Evolutionary conservation across 1,140 invertebrate genomes (phyloP).

Genomic region (Caenorhabditis remanei): DNA sequence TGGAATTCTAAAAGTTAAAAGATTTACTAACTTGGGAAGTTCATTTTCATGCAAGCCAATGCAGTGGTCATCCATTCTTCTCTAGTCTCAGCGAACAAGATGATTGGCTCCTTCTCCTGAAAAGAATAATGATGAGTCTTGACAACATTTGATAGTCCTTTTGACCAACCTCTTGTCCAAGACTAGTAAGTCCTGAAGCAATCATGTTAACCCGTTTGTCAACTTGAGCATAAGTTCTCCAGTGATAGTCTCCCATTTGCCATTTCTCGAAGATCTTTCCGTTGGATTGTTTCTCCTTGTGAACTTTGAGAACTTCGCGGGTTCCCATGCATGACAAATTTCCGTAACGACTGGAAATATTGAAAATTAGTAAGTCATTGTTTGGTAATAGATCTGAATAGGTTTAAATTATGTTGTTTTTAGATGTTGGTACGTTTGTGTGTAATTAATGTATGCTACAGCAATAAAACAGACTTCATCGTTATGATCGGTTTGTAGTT

Average conservation of each 20-base stretch:
- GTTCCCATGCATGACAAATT: conserved; percentile 89
- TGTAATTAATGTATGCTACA: too few species aligned
- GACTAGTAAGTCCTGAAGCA: conserved; percentile 84
- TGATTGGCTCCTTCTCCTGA: conserved; percentile 82
- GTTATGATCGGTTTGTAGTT: too few species aligned
- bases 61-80: conserved; percentile 96
- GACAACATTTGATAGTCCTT: conserved; percentile 70
- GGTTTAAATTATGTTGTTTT: too few species aligned
- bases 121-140: neutral
- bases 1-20: neutral
- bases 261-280: conserved; percentile 93
- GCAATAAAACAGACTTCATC: too few species aligned
- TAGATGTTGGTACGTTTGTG: too few species aligned
- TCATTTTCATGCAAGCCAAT: conserved; percentile 92
- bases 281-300: conserved; percentile 92
- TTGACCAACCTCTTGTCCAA: conserved; percentile 81
- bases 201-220: conserved; percentile 85
- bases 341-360: conserved; percentile 83
- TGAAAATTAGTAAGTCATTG: too few species aligned
- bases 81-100: conserved; percentile 95
- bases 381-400: too few species aligned
- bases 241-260: conserved; percentile 86
- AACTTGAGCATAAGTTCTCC: conserved; percentile 88
- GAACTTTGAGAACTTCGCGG: conserved; percentile 89
- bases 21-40: conserved; percentile 83